Evolutionary conservation across 1,140 invertebrate genomes (phyloP).

Genomic region (Linepithema humile): DNA sequence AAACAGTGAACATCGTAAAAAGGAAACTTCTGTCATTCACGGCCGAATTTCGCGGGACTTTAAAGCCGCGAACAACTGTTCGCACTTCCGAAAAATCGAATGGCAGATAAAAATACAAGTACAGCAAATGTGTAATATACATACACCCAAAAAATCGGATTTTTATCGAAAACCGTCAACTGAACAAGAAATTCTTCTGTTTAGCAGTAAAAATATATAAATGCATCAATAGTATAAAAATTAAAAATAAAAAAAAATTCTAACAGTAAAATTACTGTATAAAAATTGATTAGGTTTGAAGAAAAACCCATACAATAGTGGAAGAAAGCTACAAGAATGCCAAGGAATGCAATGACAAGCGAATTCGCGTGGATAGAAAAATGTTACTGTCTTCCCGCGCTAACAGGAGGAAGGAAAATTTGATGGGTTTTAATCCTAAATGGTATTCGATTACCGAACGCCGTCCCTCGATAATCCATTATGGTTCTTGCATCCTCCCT

Average conservation of each 20-base stretch:
- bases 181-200: not conserved
- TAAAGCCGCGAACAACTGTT: slow-evolving; percentile 29
- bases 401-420: slow-evolving; percentile 69
- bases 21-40: slow-evolving; percentile 57
- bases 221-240: not conserved
- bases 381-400: slow-evolving; percentile 39
- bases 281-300: not conserved
- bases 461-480: slow-evolving; percentile 79
- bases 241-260: not conserved
- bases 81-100: slow-evolving; percentile 22
- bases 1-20: slow-evolving; percentile 47
- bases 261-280: not conserved
- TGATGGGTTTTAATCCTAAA: slow-evolving; percentile 81
- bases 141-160: not conserved
- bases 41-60: slow-evolving; percentile 42
- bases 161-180: not conserved
- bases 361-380: not conserved
- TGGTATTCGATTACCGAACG: slow-evolving; percentile 81
- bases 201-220: not conserved
- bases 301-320: not conserved
- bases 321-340: not conserved
- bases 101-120: not conserved
- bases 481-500: slow-evolving; percentile 76
- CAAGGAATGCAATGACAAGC: not conserved
- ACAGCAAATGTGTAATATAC: not conserved